These are phyloP conservation scores for Cyclopterus lumpus DNA, from an alignment of 2,797 vertebrate genomes.

Conservation along the genomic window DNA sequence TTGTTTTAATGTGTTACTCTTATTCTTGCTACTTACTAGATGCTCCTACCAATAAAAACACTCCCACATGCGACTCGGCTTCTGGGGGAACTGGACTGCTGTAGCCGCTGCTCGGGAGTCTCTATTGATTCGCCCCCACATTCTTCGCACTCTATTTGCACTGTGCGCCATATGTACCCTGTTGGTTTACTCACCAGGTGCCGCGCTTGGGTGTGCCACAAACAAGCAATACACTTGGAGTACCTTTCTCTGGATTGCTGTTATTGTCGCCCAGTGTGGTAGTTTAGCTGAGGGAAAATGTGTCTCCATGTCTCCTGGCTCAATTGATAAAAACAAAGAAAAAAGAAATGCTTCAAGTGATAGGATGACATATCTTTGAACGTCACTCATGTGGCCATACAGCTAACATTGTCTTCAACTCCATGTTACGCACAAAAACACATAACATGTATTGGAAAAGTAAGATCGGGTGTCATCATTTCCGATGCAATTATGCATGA, in stretches of 20 bases:
- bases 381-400: not conserved
- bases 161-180: not conserved
- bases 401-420: not conserved
- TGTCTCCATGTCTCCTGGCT: not conserved
- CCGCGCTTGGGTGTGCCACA: not conserved
- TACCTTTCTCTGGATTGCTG: not conserved
- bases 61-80: not conserved
- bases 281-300: not conserved
- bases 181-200: not conserved
- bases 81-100: not conserved
- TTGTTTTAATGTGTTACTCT: not conserved
- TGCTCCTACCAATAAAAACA: not conserved
- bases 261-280: not conserved
- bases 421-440: not conserved
- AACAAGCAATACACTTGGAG: not conserved
- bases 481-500: conserved; percentile 18
- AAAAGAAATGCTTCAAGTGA: not conserved
- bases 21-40: not conserved
- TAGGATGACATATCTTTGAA: not conserved
- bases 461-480: conserved; percentile 11
- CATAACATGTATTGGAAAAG: not conserved
- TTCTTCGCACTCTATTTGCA: not conserved
- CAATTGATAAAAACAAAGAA: not conserved
- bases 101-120: not conserved
- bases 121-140: not conserved